Conservation (phyloP, 1,140 invertebrate genomes). For the Cotesia chilonis region DNA sequence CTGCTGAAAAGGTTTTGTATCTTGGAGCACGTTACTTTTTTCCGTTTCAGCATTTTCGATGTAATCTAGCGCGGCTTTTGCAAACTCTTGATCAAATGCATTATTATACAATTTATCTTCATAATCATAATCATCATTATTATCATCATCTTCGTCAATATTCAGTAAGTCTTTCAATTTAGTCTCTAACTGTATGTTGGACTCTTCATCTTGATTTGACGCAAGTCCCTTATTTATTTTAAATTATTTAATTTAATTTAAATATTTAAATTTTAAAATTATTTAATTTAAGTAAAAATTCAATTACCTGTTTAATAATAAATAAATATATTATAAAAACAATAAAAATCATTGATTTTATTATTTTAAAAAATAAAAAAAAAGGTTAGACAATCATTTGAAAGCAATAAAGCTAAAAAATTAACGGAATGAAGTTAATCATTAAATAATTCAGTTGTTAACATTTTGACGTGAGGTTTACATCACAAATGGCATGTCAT, state of each 20-base stretch:
- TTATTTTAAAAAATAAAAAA: not conserved
- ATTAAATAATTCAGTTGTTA: slow-evolving; percentile 34
- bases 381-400: slow-evolving; percentile 9
- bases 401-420: slow-evolving; percentile 9
- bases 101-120: not conserved
- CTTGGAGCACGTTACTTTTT: not conserved
- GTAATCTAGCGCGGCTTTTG: not conserved
- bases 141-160: not conserved
- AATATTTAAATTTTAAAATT: no score
- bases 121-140: not conserved
- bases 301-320: slow-evolving; percentile 22
- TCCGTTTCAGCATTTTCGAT: not conserved
- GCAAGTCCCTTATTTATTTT: no score
- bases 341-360: slow-evolving; percentile 26
- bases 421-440: slow-evolving; percentile 19
- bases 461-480: slow-evolving; percentile 28
- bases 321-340: slow-evolving; percentile 8
- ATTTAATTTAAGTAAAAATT: no score
- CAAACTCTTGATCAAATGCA: not conserved
- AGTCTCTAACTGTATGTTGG: slow-evolving; percentile 25
- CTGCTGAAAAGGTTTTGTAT: slow-evolving; percentile 19
- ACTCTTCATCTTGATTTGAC: not conserved
- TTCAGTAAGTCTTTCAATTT: slow-evolving; percentile 33
- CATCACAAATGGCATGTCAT: slow-evolving; percentile 27
- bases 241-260: no score